A percentile compares a stretch with the other conserved stretches of the same genome.
Conservation (phyloP, 1,140 invertebrate genomes). For the Contarinia nasturtii region DNA sequence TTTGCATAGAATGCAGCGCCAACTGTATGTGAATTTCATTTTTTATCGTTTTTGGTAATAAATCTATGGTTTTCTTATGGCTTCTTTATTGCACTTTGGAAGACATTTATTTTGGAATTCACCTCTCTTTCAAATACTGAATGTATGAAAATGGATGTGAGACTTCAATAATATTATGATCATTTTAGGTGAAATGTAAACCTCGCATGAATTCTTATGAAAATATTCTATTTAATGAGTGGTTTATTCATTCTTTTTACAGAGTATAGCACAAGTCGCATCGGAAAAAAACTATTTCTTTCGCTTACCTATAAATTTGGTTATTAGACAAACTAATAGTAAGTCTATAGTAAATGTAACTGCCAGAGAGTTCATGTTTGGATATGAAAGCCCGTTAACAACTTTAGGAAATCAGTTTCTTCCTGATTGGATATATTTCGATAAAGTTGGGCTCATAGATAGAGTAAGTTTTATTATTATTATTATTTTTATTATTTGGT, state of each 20-base stretch:
- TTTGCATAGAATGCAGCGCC: too few species aligned
- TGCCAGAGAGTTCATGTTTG: conserved; percentile 68
- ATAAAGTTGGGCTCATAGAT: conserved; percentile 64
- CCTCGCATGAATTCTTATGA: too few species aligned
- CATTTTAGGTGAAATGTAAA: too few species aligned
- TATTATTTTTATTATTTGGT: background rate
- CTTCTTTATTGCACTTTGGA: too few species aligned
- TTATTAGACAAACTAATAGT: conserved; percentile 43
- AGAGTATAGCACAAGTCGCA: conserved; percentile 63
- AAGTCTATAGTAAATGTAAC: conserved; percentile 54
- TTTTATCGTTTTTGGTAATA: too few species aligned
- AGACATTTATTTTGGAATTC: too few species aligned
- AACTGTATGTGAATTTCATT: too few species aligned
- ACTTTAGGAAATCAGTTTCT: conserved; percentile 56
- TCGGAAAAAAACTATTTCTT: conserved; percentile 38
- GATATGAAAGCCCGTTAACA: conserved; percentile 49
- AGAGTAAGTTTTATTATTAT: conserved; percentile 34
- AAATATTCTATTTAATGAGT: too few species aligned
- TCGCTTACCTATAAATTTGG: conserved; percentile 40
- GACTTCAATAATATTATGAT: too few species aligned
- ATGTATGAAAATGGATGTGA: too few species aligned
- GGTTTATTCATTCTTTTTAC: conserved; percentile 10
- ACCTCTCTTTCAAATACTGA: too few species aligned
- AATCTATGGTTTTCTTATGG: too few species aligned
- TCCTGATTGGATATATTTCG: conserved; percentile 62